Conservation (phyloP, 2,113 vertebrate species). For the Muscicapa adusta region DNA sequence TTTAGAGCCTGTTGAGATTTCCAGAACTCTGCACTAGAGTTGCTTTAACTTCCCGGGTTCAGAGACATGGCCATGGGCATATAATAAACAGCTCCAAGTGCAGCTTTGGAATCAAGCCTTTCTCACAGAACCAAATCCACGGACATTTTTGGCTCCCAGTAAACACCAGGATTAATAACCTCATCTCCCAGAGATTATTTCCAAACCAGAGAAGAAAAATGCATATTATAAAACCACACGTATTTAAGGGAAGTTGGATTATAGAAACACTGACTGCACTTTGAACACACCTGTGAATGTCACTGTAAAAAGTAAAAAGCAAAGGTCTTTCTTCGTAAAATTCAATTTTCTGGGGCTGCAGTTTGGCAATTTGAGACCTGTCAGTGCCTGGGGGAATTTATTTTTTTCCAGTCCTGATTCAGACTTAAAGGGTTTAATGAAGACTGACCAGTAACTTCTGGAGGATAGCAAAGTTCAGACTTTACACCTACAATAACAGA, state of each 20-base stretch:
- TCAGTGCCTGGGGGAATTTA: neutral
- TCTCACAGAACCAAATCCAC: neutral
- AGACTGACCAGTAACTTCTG: neutral
- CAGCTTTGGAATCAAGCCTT: neutral
- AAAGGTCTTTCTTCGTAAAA: neutral
- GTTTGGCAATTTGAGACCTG: neutral
- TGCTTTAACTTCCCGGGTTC: neutral
- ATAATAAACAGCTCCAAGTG: neutral
- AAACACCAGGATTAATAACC: neutral
- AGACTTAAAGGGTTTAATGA: neutral
- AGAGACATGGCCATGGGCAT: neutral
- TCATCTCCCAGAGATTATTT: neutral
- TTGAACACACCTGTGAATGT: neutral
- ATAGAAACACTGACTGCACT: neutral
- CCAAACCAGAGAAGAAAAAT: neutral
- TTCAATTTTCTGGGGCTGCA: neutral
- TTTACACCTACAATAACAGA: neutral
- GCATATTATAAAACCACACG: neutral
- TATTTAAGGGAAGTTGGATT: neutral
- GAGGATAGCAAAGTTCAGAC: neutral
- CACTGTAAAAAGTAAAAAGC: neutral
- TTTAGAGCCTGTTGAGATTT: neutral
- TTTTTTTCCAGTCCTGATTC: neutral
- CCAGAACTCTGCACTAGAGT: neutral
- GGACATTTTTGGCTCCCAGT: neutral